Conservation (phyloP, 2,113 vertebrate genomes). For the Patagioenas fasciata region DNA sequence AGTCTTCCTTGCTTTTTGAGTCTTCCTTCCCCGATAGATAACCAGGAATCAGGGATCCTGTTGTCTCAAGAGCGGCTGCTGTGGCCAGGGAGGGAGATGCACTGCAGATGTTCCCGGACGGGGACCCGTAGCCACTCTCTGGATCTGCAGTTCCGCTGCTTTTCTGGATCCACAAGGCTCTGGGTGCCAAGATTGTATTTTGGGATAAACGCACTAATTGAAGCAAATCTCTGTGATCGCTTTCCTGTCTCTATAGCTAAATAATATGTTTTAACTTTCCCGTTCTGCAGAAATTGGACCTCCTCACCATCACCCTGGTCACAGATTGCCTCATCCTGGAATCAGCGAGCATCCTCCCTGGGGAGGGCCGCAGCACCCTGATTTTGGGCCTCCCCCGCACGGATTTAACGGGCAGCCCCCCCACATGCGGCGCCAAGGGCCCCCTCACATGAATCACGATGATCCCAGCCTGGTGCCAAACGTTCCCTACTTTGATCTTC, state of each 20-base stretch:
- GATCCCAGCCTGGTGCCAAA: conserved; percentile 97
- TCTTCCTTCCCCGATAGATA: not conserved
- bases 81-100: not conserved
- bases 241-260: not conserved
- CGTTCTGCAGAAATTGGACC: conserved; percentile 88
- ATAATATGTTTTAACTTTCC: not conserved
- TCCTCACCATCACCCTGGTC: conserved; percentile 92
- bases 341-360: conserved; percentile 94
- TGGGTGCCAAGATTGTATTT: not conserved
- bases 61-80: not conserved
- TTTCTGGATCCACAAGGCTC: not conserved
- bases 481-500: conserved; percentile 97
- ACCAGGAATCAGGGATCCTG: not conserved
- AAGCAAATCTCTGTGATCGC: not conserved
- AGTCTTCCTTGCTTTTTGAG: not conserved
- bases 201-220: not conserved
- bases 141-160: not conserved
- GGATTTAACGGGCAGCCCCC: conserved; percentile 97
- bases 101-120: accelerated
- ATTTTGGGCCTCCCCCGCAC: conserved; percentile 91
- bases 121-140: not conserved
- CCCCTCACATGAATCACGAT: conserved; percentile 87
- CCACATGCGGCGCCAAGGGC: conserved; percentile 90
- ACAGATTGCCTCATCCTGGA: conserved; percentile 91
- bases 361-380: conserved; percentile 90